Percentiles rank a stretch among this genome's conserved stretches.
phyloP scores from a whole-genome alignment of 2,797 vertebrate species.

The Pangasius sanitwongsei region DNA sequence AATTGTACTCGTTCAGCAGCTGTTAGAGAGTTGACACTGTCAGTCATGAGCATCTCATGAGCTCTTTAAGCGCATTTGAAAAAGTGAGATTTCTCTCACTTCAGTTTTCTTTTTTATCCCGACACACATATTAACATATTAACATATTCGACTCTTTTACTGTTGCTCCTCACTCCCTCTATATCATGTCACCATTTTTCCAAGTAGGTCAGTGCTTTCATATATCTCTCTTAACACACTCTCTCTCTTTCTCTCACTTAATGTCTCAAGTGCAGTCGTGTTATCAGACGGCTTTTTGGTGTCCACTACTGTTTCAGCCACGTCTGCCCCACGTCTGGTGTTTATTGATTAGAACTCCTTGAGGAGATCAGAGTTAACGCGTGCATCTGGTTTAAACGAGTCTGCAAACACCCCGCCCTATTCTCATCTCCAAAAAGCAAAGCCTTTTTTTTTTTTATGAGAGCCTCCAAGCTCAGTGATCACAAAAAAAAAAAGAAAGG shows the following conservation, averaged over 20 bases:
- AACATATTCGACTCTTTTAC: not conserved
- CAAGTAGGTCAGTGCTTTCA: constrained; percentile 8
- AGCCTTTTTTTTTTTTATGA: not conserved
- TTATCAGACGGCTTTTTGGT: constrained; percentile 41
- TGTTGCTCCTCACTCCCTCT: not conserved
- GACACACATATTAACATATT: not conserved
- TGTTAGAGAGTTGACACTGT: constrained; percentile 16
- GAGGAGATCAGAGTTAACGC: constrained; percentile 32
- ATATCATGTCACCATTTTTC: not conserved
- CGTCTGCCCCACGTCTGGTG: not conserved
- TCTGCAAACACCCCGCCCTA: not conserved
- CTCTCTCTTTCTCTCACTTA: not conserved
- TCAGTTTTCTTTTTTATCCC: not conserved
- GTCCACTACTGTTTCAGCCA: not conserved
- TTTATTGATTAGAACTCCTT: constrained; percentile 48
- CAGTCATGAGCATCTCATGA: not conserved
- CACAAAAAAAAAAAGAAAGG: not conserved
- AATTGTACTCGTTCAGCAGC: not conserved
- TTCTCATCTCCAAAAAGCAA: not conserved
- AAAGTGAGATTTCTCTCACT: not conserved
- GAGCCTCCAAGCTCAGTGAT: not conserved
- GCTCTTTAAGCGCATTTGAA: constrained; percentile 15
- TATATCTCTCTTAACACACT: not conserved
- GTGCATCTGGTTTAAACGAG: constrained; percentile 38
- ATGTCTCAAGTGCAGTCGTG: constrained; percentile 6